These are phyloP conservation scores for Microtus pennsylvanicus DNA, from an alignment of 2,113 vertebrate genomes.

Conservation along the genomic window DNA sequence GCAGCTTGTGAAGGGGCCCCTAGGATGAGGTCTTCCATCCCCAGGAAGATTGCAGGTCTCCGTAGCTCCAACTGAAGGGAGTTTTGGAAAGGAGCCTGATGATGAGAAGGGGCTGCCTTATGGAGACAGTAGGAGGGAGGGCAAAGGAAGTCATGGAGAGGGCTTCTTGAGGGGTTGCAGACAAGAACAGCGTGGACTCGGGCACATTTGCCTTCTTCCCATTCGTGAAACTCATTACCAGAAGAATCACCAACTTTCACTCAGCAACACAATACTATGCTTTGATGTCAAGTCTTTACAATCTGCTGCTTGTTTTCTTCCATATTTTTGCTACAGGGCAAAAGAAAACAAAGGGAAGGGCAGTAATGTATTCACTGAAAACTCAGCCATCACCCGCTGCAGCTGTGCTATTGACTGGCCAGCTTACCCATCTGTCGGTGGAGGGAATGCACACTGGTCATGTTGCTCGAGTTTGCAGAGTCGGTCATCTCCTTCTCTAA, in stretches of 20 bases:
- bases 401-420: not conserved
- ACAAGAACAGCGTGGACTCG: not conserved
- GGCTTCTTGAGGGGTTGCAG: not conserved
- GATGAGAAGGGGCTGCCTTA: not conserved
- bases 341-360: conserved; percentile 15
- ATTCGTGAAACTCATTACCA: not conserved
- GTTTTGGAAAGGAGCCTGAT: not conserved
- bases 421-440: not conserved
- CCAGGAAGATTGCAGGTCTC: not conserved
- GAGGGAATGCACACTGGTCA: not conserved
- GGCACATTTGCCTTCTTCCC: not conserved
- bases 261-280: not conserved
- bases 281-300: conserved; percentile 24
- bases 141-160: not conserved
- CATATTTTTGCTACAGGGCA: not conserved
- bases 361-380: not conserved
- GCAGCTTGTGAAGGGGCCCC: not conserved
- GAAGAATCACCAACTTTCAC: not conserved
- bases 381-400: not conserved
- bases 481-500: not conserved
- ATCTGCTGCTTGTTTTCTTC: not conserved
- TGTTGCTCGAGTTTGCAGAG: not conserved
- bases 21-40: not conserved
- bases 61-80: not conserved
- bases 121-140: not conserved